Evolutionary conservation across 64 coral and sea anemone species (phyloP), one percentile per base, ranked within the genome.

Genomic region (Catalaphyllia jardinei): DNA sequence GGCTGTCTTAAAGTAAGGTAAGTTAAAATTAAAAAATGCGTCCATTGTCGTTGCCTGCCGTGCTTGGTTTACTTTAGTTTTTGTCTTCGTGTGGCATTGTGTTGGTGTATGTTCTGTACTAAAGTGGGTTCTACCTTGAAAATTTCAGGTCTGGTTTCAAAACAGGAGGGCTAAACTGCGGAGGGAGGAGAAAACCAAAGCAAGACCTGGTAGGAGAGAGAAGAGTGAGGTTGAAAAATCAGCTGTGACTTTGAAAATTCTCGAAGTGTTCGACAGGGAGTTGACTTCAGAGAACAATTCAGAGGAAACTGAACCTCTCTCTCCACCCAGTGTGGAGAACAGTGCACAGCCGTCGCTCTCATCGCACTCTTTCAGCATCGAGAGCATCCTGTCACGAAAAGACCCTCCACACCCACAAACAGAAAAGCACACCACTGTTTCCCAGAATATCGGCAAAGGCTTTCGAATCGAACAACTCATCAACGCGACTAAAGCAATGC

Each of bases 71-170:
- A 25, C 20, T 67, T 24, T 69, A 20, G 24, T 65, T 65, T 69
- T 69, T 69, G 65, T 27, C 25, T 61, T 55, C 76, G 51, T 15
- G 51, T 10, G 28, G 42, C 81, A 29, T 75, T 77, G 60, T 35
- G 24, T 10, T 73, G 77, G 78, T 17, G n/a, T n/a, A n/a, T n/a
- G n/a, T 73, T 35, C 82, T 31, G 73, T 25, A 35, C 39, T 88
- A 14, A 89, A 83, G 42, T 89, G 49, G 25, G 73, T 84, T 76
- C 24, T 84, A 18, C 49, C 31, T 75, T 69, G 65, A 69, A 54
- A 17, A 29, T 65, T 76, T 46, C 63, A 96, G 95, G 95, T 96
- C 25, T 96, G 95, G 95, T 97, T 97, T 71, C 95, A 94, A 79
- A 97, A 97, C 79, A 81, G 95, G 69, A 87, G 95, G 72, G 91